A percentile compares a stretch with the other conserved stretches of the same genome.
phyloP scores from a whole-genome alignment of 2,113 vertebrate genomes.

The Fukomys damarensis region DNA sequence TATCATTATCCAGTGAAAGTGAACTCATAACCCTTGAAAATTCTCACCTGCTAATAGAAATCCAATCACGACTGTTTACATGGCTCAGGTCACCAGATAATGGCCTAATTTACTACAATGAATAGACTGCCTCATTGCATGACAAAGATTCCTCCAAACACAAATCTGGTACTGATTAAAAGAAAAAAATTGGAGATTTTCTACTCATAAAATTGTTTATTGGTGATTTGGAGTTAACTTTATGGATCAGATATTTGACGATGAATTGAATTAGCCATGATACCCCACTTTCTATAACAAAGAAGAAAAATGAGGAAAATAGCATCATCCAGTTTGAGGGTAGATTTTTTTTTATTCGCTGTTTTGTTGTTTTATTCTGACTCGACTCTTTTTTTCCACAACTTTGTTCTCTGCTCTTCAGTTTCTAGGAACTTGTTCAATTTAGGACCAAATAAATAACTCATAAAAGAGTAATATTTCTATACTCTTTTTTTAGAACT shows the following conservation, averaged over 20 bases:
- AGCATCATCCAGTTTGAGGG: neutral
- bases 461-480: neutral
- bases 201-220: neutral
- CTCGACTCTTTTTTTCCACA: neutral
- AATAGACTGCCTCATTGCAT: neutral
- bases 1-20: neutral
- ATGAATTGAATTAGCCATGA: neutral
- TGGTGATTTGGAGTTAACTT: neutral
- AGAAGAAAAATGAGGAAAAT: neutral
- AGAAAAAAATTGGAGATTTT: neutral
- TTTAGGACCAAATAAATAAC: neutral
- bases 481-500: slow-evolving; percentile 15
- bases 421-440: neutral
- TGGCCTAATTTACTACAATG: neutral
- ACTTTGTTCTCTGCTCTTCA: neutral
- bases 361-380: neutral
- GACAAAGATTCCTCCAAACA: neutral
- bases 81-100: neutral
- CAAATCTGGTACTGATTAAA: neutral
- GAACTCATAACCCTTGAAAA: neutral
- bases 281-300: neutral
- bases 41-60: slow-evolving; percentile 18
- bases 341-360: neutral
- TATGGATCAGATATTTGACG: neutral
- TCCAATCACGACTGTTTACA: neutral